phyloP scores from a whole-genome alignment of 2,797 vertebrate genomes.

The Pitangus sulphuratus region DNA sequence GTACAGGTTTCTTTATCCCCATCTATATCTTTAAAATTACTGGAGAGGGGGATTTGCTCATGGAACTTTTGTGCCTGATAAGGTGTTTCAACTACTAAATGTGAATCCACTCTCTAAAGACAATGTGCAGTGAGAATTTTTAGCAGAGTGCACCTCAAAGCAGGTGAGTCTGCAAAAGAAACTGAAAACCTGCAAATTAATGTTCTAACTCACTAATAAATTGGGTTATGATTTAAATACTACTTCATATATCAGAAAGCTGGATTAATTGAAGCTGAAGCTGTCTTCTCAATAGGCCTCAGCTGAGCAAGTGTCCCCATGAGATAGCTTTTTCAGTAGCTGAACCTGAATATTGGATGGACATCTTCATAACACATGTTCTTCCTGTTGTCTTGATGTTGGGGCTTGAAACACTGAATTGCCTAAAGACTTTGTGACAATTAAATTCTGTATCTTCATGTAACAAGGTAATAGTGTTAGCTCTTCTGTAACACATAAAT shows the following conservation, averaged over 20 bases:
- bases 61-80: not conserved
- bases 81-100: accelerated
- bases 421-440: not conserved
- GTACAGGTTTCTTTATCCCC: not conserved
- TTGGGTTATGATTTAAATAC: not conserved
- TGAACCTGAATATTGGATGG: not conserved
- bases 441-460: not conserved
- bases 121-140: not conserved
- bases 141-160: not conserved
- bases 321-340: not conserved
- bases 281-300: not conserved
- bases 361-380: not conserved
- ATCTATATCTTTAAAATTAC: not conserved
- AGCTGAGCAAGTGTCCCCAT: not conserved
- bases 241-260: not conserved
- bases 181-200: not conserved
- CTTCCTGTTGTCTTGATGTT: not conserved
- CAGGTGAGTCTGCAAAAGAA: not conserved
- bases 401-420: not conserved
- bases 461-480: not conserved
- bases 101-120: not conserved
- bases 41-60: not conserved
- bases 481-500: not conserved
- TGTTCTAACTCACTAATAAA: not conserved
- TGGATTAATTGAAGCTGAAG: not conserved